Evolutionary conservation across 2,888 invertebrate genomes (phyloP), one percentile per base, ranked within the genome.

Genomic region (Papilio gigon): DNA sequence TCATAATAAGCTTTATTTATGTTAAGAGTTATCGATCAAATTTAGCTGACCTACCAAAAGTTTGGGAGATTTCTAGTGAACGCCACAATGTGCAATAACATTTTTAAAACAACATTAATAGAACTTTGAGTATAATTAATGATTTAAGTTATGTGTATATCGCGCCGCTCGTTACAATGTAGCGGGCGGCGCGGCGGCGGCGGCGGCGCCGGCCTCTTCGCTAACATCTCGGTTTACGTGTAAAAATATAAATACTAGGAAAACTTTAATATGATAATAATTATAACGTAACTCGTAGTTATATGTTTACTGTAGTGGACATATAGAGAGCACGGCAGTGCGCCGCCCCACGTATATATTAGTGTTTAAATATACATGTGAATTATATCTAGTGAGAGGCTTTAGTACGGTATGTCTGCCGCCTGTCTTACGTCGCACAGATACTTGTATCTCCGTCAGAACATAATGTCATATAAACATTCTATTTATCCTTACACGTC

Each of bases 301-400:
- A 73, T 78, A 76, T 74, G 70, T 71, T 72, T 73, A 72, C 71
- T 70, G 70, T 65, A 75, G 76, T 77, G 78, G 76, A 77, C 82
- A 82, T 81, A 78, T 82, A 79, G 81, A 83, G 79, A 84, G 80
- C 77, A 82, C 79, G 74, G 79, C 78, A 74, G 77, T 78, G 77
- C 76, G 77, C 83, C 82, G 81, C 80, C 80, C 74, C 85, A 84
- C 83, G 61, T 70, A 50, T 78, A 74, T 82, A 83, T 76, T 87
- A 88, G 87, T 84, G 85, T 87, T 85, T 86, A 86, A 85, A 80
- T n/a, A 76, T 79, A 75, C 76, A 74, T 77, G 77, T 79, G 78
- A 76, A 78, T 75, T 84, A 78, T 79, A 75, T 76, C 78, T 82
- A 83, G 84, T 78, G 80, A 85, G 88, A 88, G 88, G 88, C 88